phyloP scores from a whole-genome alignment of 2,888 invertebrate species.

The Portevinia maculata region DNA sequence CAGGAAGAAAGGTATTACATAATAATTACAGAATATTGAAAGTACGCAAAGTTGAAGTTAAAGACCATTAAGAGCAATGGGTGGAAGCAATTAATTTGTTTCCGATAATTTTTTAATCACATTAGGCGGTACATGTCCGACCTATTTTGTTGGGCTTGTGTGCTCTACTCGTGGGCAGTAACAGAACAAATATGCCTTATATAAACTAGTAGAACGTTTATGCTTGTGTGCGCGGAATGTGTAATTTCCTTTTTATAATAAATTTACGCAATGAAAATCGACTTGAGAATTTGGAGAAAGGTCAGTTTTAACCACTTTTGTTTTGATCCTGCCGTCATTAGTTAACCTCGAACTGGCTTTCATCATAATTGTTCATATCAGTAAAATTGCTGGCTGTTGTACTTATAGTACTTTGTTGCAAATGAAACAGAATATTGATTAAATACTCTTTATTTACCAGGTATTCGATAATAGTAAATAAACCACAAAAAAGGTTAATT shows the following conservation, averaged over 20 bases:
- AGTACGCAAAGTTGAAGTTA: constrained; percentile 50
- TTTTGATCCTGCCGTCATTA: too few relatives aligned
- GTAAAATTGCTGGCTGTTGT: too few relatives aligned
- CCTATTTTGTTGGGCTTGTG: not conserved
- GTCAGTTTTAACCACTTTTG: too few relatives aligned
- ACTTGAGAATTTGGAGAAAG: too few relatives aligned
- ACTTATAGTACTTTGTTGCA: too few relatives aligned
- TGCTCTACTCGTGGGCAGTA: constrained; percentile 4
- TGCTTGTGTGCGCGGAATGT: not conserved
- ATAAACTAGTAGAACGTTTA: constrained; percentile 34
- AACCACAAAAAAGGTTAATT: too few relatives aligned
- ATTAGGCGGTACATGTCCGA: constrained; percentile 36
- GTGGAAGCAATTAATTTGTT: constrained; percentile 59
- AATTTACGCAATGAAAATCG: too few relatives aligned
- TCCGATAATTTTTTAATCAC: constrained; percentile 65
- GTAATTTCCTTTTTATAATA: not conserved
- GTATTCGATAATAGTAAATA: too few relatives aligned
- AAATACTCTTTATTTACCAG: too few relatives aligned
- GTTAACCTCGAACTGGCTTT: too few relatives aligned
- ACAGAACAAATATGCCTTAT: constrained; percentile 34
- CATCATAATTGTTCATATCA: too few relatives aligned
- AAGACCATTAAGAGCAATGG: constrained; percentile 42
- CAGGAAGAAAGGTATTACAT: constrained; percentile 55
- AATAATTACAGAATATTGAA: constrained; percentile 55
- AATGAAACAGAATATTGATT: too few relatives aligned